These are phyloP conservation scores for Cervus canadensis DNA, from an alignment of 2,113 vertebrate species.

Conservation along the genomic window DNA sequence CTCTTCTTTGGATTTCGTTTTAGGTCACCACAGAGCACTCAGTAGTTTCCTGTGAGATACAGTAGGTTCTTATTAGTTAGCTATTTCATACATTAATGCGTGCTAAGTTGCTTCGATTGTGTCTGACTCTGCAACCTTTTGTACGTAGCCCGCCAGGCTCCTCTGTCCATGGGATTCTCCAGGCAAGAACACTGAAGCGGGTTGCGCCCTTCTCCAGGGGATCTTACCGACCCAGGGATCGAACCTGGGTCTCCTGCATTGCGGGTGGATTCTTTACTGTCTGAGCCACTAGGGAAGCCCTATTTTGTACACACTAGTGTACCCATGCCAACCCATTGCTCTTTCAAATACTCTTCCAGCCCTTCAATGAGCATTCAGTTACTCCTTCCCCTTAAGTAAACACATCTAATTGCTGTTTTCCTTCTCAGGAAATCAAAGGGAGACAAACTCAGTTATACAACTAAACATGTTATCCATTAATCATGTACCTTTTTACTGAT, in stretches of 20 bases:
- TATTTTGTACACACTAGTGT: neutral
- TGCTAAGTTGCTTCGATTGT: neutral
- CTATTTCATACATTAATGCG: neutral
- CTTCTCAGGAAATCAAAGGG: conserved; percentile 14
- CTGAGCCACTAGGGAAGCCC: neutral
- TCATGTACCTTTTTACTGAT: neutral
- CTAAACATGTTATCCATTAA: neutral
- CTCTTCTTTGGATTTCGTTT: neutral
- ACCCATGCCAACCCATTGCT: neutral
- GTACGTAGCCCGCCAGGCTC: neutral
- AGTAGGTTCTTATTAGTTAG: neutral
- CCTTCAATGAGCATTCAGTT: neutral
- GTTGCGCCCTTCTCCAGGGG: neutral
- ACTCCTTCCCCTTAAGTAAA: neutral
- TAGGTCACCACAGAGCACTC: neutral
- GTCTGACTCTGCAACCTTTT: neutral
- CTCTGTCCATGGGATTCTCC: neutral
- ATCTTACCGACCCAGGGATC: neutral
- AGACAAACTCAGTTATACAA: conserved; percentile 20
- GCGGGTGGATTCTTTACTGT: neutral
- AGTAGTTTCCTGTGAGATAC: neutral
- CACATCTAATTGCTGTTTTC: neutral
- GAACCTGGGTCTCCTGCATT: neutral
- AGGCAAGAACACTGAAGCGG: neutral
- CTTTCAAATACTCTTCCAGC: conserved; percentile 24